Conservation (phyloP, 2,888 invertebrate species). For the Alitta virens region DNA sequence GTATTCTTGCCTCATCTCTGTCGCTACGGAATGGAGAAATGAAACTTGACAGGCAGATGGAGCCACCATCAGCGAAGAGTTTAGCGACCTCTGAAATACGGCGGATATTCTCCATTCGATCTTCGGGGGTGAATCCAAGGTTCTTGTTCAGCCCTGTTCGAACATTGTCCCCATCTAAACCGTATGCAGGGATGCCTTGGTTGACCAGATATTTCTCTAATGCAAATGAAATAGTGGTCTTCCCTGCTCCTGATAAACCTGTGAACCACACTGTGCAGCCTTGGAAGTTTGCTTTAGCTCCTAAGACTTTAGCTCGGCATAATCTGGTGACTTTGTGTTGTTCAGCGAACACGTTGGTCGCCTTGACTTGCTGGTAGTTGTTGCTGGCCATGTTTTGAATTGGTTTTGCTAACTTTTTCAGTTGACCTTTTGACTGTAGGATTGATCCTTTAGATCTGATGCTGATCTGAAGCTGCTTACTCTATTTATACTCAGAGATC, state of each 20-base stretch:
- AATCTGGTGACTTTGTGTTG: slow-evolving; percentile 91
- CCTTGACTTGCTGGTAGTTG: slow-evolving; percentile 55
- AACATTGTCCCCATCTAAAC: slow-evolving; percentile 96
- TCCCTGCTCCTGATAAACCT: slow-evolving; percentile 84
- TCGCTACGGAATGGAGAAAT: slow-evolving; percentile 96
- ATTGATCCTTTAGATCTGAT: no score
- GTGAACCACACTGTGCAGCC: slow-evolving; percentile 90
- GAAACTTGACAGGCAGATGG: slow-evolving; percentile 95
- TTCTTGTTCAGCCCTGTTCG: slow-evolving; percentile 94
- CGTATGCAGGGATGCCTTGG: slow-evolving; percentile 90
- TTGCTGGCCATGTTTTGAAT: no score
- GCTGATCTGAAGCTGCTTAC: no score
- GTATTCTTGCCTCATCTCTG: slow-evolving; percentile 82
- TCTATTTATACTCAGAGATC: no score
- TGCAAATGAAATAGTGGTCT: slow-evolving; percentile 96
- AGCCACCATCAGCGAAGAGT: slow-evolving; percentile 95
- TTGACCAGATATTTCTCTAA: slow-evolving; percentile 91
- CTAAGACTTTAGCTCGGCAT: slow-evolving; percentile 86
- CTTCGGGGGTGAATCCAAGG: slow-evolving; percentile 88
- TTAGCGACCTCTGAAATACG: slow-evolving; percentile 96
- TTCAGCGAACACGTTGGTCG: slow-evolving; percentile 94
- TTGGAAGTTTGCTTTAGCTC: slow-evolving; percentile 81
- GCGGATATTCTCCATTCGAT: slow-evolving; percentile 95
- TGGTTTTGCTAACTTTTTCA: no score
- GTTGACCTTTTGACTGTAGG: no score